Percentiles rank a stretch among this genome's conserved stretches.
Conservation (phyloP, 2,113 vertebrate genomes). For the Calidris pugnax region DNA sequence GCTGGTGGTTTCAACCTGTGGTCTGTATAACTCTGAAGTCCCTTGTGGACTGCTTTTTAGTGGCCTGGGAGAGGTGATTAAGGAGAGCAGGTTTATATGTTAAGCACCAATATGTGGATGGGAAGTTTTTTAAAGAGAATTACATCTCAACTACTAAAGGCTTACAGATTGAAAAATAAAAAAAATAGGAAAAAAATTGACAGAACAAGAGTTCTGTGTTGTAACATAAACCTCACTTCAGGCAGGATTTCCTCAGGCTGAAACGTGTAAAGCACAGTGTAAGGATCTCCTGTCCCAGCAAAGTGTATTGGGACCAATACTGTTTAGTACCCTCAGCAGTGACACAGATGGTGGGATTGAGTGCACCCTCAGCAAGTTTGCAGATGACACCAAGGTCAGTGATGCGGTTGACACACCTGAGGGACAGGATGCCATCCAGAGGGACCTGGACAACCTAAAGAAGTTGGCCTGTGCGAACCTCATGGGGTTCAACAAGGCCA, state of each 20-base stretch:
- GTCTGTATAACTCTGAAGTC: not conserved
- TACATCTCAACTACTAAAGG: not conserved
- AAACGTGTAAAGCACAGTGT: not conserved
- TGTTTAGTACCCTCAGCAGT: not conserved
- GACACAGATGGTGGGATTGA: not conserved
- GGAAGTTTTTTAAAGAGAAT: not conserved
- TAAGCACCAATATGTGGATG: not conserved
- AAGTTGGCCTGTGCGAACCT: not conserved
- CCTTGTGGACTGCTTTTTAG: not conserved
- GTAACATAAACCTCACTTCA: not conserved
- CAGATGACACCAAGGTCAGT: not conserved
- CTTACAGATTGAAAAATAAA: not conserved
- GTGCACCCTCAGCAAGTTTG: not conserved
- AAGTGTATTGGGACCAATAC: not conserved
- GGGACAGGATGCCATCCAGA: fast-evolving
- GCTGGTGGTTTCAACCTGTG: not conserved
- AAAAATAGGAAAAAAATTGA: too few relatives aligned
- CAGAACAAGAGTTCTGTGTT: not conserved
- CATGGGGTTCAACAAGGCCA: not conserved
- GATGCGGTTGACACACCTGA: fast-evolving
- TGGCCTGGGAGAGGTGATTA: not conserved
- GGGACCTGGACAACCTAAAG: not conserved
- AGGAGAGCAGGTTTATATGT: not conserved
- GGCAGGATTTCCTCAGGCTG: not conserved
- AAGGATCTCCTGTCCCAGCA: not conserved